Percentiles rank a stretch among this genome's conserved stretches.
Conservation (phyloP, 1,140 invertebrate genomes). For the Philotrypesis tridentata region DNA sequence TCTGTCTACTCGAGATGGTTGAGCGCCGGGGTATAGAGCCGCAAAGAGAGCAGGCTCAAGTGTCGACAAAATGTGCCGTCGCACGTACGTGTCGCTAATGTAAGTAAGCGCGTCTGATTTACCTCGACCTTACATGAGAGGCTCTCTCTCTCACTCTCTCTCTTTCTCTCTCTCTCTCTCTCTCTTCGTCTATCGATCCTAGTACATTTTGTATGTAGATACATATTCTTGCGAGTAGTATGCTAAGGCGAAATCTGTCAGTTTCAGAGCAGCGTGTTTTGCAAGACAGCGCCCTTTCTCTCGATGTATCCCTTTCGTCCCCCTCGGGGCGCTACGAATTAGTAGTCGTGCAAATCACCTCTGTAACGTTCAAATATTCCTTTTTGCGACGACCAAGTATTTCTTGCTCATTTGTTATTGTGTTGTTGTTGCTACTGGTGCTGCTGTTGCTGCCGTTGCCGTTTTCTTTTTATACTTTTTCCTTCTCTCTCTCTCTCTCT, state of each 20-base stretch:
- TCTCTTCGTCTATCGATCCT: too few relatives aligned
- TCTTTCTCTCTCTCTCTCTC: neutral
- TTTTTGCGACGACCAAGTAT: neutral
- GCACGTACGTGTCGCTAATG: constrained; percentile 56
- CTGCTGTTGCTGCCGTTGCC: neutral
- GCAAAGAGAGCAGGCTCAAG: too few relatives aligned
- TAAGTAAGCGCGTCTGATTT: constrained; percentile 65
- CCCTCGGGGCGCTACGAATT: neutral
- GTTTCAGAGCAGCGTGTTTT: constrained; percentile 8
- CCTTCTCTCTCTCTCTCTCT: neutral
- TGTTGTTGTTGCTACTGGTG: neutral
- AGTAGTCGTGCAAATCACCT: constrained; percentile 11
- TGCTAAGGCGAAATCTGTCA: constrained; percentile 13
- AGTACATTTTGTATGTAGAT: neutral
- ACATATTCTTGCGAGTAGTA: neutral
- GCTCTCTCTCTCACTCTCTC: neutral
- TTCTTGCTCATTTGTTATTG: too few relatives aligned
- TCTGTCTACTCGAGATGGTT: constrained; percentile 41
- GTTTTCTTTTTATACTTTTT: neutral
- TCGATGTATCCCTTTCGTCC: neutral
- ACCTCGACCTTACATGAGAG: constrained; percentile 22
- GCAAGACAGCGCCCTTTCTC: neutral
- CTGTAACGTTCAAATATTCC: constrained; percentile 16
- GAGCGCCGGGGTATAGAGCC: too few relatives aligned
- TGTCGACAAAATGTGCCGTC: neutral